These are phyloP conservation scores for Phlogophora meticulosa DNA, from an alignment of 2,888 invertebrate species.

Conservation along the genomic window DNA sequence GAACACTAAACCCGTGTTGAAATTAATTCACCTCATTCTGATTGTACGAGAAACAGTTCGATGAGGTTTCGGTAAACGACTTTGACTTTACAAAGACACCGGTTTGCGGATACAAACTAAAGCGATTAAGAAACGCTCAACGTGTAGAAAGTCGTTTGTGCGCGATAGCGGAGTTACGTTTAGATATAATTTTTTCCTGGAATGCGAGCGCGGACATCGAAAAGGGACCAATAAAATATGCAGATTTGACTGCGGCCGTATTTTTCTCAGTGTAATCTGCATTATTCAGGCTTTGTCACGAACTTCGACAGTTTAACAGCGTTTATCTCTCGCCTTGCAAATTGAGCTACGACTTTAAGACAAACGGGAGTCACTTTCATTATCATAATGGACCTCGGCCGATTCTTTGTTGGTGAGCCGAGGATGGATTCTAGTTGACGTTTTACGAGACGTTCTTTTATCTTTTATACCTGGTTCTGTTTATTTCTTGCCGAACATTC, in stretches of 20 bases:
- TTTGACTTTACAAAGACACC: constrained; percentile 58
- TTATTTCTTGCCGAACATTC: constrained; percentile 58
- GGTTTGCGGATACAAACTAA: constrained; percentile 57
- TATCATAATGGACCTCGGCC: constrained; percentile 90
- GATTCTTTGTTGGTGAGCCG: constrained; percentile 88
- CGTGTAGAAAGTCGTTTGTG: constrained; percentile 60
- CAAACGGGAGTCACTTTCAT: constrained; percentile 91
- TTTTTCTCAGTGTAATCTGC: constrained; percentile 91
- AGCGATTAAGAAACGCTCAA: constrained; percentile 62
- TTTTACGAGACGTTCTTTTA: constrained; percentile 74
- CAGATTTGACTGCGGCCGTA: constrained; percentile 90
- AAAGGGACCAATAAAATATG: constrained; percentile 90
- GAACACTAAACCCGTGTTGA: constrained; percentile 69
- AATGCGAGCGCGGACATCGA: constrained; percentile 82
- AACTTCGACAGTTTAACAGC: constrained; percentile 91
- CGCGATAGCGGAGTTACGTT: constrained; percentile 62
- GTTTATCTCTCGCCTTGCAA: constrained; percentile 91
- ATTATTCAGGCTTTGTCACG: constrained; percentile 91
- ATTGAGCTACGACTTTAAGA: constrained; percentile 91
- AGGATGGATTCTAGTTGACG: constrained; percentile 82
- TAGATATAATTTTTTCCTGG: constrained; percentile 76
- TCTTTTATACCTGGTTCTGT: constrained; percentile 57
- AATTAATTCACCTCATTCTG: constrained; percentile 73
- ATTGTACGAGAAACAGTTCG: constrained; percentile 66
- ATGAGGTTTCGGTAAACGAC: constrained; percentile 57